phyloP scores from a whole-genome alignment of 2,113 vertebrate species.

The Entomyzon cyanotis region DNA sequence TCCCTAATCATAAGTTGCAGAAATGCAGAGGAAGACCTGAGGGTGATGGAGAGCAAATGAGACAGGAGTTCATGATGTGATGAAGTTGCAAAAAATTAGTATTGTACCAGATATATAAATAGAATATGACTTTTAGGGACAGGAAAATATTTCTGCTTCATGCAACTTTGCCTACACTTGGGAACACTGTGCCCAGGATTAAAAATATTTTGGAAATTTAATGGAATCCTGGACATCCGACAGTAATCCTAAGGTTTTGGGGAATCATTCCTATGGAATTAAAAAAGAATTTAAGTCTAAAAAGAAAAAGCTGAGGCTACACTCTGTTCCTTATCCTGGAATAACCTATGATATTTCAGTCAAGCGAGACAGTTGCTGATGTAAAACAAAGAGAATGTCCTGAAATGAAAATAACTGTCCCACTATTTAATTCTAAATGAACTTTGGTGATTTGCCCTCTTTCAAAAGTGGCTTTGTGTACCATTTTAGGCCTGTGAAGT shows the following conservation, averaged over 20 bases:
- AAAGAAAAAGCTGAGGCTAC: background rate
- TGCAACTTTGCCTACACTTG: slow-evolving; percentile 2
- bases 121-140: slow-evolving; percentile 13
- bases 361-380: background rate
- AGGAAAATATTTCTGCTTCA: slow-evolving; percentile 7
- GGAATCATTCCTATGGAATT: background rate
- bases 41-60: slow-evolving; percentile 27
- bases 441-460: background rate
- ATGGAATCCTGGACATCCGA: background rate
- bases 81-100: slow-evolving; percentile 22
- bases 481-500: background rate
- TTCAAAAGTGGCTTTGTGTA: background rate
- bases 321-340: background rate
- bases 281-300: background rate
- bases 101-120: slow-evolving; percentile 7
- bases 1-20: background rate
- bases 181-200: background rate
- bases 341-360: background rate
- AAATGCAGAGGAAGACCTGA: slow-evolving; percentile 2
- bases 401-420: slow-evolving; percentile 5
- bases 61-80: slow-evolving; percentile 35
- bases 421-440: background rate
- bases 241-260: background rate
- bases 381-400: background rate
- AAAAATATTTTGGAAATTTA: background rate